Evolutionary conservation across 2,113 vertebrate species (phyloP), one percentile per base, ranked within the genome.

Genomic region (Pardalotus punctatus): DNA sequence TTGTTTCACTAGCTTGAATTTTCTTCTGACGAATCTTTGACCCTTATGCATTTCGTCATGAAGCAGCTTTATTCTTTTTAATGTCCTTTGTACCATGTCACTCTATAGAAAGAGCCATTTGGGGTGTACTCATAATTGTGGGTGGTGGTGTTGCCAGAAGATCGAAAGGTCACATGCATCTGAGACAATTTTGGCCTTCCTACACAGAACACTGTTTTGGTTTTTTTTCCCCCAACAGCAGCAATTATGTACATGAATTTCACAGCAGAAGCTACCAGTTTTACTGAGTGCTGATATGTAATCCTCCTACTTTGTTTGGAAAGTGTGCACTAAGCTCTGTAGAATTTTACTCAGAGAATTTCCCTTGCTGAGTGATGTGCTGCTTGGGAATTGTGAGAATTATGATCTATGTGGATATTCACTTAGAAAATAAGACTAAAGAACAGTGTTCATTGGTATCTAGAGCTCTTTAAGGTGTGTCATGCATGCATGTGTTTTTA

Each of bases 141-240:
- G 50, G 53, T 48, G 2, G 3, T 76, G 47, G 1, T 60, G 29
- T 51, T 84, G 23, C 64, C 27, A n/a, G 19, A 62, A 65, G 31
- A 71, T 53, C 1, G 3, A 72, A 77, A 60, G 18, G 28, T 69
- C 33, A 5, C 3, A 5, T 35, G 45, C 21, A 29, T 70, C 23
- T 20, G 36, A 48, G 61, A 21, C n/a, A 40, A 5, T 92, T 79
- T 51, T 61, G 40, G 27, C 23, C 20, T 72, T 22, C 25, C 33
- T 54, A 11, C 1, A 0, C n/a, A 47, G 53, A 77, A 36, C 13
- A 9, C 21, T 0, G 1, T 74, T 74, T 51, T 36, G 25, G 1
- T 1, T n/a, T 56, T 50, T 24, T 14, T 40, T 33, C 3, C 27
- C 31, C 1, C 43, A 47, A 10, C 2, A n/a, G 27, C 28, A 81